phyloP scores from a whole-genome alignment of 2,113 vertebrate species.

The Morone chrysops region DNA sequence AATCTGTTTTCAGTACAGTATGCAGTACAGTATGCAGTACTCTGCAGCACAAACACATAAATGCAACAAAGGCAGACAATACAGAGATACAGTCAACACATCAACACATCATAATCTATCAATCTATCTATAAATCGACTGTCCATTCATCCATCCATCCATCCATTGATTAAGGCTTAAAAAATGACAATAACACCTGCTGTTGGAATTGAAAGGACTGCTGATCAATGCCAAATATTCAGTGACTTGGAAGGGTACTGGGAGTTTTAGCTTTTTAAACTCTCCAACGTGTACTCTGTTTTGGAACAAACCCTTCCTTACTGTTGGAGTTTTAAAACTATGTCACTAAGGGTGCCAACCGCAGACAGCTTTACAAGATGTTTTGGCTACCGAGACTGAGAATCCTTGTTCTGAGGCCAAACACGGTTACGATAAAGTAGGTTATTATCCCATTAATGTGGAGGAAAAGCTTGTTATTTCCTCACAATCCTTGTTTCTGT shows the following conservation, averaged over 20 bases:
- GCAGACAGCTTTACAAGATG: conserved; percentile 19
- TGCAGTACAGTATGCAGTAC: too few species aligned
- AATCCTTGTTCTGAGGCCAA: neutral
- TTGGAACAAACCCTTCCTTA: neutral
- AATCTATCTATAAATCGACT: too few species aligned
- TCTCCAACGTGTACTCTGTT: neutral
- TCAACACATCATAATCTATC: too few species aligned
- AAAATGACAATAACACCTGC: too few species aligned
- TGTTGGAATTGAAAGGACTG: too few species aligned
- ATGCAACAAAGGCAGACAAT: too few species aligned
- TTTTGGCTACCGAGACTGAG: neutral
- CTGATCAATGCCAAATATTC: neutral
- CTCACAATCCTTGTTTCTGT: neutral
- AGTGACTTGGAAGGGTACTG: neutral
- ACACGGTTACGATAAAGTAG: neutral
- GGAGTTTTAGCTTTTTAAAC: neutral
- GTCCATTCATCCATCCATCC: too few species aligned
- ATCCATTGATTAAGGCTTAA: too few species aligned
- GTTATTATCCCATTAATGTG: neutral
- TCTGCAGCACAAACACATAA: too few species aligned
- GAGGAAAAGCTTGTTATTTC: neutral
- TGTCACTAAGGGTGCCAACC: neutral
- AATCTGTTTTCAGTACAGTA: too few species aligned
- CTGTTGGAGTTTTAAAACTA: conserved; percentile 10
- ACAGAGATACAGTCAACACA: too few species aligned